These are phyloP conservation scores for Bicyclus anynana DNA, from an alignment of 1,140 invertebrate species.

Conservation along the genomic window DNA sequence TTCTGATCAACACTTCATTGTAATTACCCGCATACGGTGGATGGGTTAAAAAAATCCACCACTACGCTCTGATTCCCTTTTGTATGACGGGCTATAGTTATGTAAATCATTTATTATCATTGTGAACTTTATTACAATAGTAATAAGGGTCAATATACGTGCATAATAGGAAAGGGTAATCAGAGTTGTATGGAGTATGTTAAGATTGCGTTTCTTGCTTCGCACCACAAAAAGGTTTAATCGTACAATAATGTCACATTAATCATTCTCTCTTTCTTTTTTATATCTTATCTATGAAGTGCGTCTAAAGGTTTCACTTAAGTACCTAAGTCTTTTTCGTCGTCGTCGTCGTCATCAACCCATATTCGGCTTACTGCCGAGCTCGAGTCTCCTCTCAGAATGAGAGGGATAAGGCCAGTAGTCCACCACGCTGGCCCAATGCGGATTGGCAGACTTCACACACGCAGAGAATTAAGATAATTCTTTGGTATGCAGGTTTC, in stretches of 20 bases:
- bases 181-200: background rate
- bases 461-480: too few relatives aligned
- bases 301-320: too few relatives aligned
- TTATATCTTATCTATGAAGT: too few relatives aligned
- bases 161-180: background rate
- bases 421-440: too few relatives aligned
- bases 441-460: too few relatives aligned
- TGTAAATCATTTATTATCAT: slow-evolving; percentile 1
- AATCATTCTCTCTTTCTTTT: background rate
- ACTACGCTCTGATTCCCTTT: slow-evolving; percentile 17
- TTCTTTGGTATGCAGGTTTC: too few relatives aligned
- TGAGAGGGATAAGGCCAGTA: too few relatives aligned
- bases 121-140: background rate
- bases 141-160: background rate
- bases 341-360: too few relatives aligned
- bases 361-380: too few relatives aligned
- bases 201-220: background rate
- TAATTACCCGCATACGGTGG: slow-evolving; percentile 8
- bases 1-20: slow-evolving; percentile 11
- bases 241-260: background rate
- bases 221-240: background rate
- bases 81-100: slow-evolving; percentile 5
- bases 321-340: too few relatives aligned
- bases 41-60: slow-evolving; percentile 9
- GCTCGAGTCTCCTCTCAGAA: too few relatives aligned